A percentile compares a stretch with the other conserved stretches of the same genome.
Evolutionary conservation across 2,888 invertebrate species (phyloP).

Genomic region (Pollenia labialis): DNA sequence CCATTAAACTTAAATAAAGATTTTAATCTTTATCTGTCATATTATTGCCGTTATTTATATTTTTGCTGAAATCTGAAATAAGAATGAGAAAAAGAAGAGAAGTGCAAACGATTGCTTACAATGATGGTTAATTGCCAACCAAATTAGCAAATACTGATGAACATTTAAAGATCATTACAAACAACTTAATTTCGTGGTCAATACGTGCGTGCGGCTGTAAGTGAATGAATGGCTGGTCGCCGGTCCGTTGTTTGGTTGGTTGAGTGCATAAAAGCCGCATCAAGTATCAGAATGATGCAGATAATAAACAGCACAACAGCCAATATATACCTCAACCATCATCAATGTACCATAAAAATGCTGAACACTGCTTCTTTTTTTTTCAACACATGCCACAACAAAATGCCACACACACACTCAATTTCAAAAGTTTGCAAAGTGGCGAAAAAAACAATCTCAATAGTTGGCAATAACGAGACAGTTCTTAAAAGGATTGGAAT

Average conservation of each 20-base stretch:
- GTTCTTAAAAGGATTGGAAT: slow-evolving; percentile 17
- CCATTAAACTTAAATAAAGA: slow-evolving; percentile 60
- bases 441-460: slow-evolving; percentile 7
- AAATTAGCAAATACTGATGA: slow-evolving; percentile 64
- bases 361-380: slow-evolving; percentile 56
- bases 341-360: slow-evolving; percentile 62
- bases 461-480: slow-evolving; percentile 17
- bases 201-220: slow-evolving; percentile 12
- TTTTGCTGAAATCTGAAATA: slow-evolving; percentile 6
- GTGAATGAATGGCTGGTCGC: not conserved
- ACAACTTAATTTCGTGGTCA: slow-evolving; percentile 70
- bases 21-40: slow-evolving; percentile 68
- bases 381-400: slow-evolving; percentile 55
- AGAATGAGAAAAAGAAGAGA: not conserved
- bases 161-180: slow-evolving; percentile 66
- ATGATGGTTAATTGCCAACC: slow-evolving; percentile 41
- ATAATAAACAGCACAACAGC: slow-evolving; percentile 51
- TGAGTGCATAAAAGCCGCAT: slow-evolving; percentile 46
- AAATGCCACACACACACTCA: slow-evolving; percentile 54
- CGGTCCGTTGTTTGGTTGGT: slow-evolving; percentile 7
- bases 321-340: slow-evolving; percentile 45
- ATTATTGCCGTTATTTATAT: slow-evolving; percentile 56
- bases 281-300: slow-evolving; percentile 42
- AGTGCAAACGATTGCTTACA: slow-evolving; percentile 15
- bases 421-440: not conserved